Percentiles rank a stretch among this genome's conserved stretches.
Evolutionary conservation across 2,797 vertebrate species (phyloP).

Genomic region (Zalophus californianus): DNA sequence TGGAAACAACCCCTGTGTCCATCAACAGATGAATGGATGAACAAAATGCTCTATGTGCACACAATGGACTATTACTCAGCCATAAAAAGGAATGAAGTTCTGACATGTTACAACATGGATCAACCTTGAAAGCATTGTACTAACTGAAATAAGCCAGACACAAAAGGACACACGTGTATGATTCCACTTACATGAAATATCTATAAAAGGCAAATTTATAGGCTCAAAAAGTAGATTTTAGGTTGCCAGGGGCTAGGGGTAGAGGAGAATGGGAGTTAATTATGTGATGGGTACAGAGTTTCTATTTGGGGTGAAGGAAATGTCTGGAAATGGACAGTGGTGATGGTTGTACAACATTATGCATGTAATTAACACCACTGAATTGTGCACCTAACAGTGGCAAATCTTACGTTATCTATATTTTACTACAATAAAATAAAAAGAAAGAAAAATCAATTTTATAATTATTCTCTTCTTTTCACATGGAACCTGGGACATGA

Average conservation of each 20-base stretch:
- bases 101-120: not conserved
- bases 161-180: not conserved
- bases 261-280: not conserved
- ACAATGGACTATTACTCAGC: not conserved
- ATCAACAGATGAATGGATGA: not conserved
- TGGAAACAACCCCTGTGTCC: not conserved
- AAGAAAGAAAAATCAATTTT: not conserved
- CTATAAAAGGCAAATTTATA: not conserved
- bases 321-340: not conserved
- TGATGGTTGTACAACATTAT: not conserved
- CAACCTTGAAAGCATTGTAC: not conserved
- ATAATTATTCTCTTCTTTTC: not conserved
- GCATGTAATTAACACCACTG: not conserved
- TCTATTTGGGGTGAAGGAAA: not conserved
- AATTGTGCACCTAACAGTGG: not conserved
- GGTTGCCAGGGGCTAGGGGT: not conserved
- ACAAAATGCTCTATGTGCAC: not conserved
- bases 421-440: not conserved
- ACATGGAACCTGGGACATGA: not conserved
- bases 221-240: not conserved
- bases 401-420: not conserved
- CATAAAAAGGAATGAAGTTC: not conserved
- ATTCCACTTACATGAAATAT: not conserved
- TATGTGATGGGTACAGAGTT: not conserved
- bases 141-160: not conserved